Evolutionary conservation across 2,888 invertebrate species (phyloP).

Genomic region (Ferdinandea cuprea): DNA sequence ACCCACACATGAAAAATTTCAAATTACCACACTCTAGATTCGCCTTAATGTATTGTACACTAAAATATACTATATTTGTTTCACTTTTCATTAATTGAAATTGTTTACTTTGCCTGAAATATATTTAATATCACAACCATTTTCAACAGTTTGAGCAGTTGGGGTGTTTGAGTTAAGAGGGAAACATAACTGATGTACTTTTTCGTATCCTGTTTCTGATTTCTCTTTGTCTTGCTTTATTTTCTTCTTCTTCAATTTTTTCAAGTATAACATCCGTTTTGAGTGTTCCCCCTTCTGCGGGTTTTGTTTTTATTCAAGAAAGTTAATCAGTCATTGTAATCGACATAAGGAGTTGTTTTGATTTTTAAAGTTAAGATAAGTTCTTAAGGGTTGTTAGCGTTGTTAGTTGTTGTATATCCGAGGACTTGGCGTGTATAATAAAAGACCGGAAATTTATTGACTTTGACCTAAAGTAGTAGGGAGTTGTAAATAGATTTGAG

Average conservation of each 20-base stretch:
- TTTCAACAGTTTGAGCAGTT: too few species aligned
- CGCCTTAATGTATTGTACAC: too few species aligned
- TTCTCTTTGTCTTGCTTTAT: slow-evolving; percentile 1
- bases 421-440: neutral
- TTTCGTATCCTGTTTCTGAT: neutral
- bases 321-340: slow-evolving; percentile 33
- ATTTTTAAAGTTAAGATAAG: slow-evolving; percentile 48
- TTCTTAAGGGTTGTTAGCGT: slow-evolving; percentile 4
- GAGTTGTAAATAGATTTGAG: neutral
- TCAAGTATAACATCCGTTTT: slow-evolving; percentile 32
- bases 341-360: slow-evolving; percentile 37
- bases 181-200: too few species aligned
- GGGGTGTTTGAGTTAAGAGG: too few species aligned
- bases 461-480: neutral
- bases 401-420: neutral
- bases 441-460: slow-evolving; percentile 34
- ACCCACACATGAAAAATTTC: too few species aligned
- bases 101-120: too few species aligned
- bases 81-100: too few species aligned
- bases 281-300: slow-evolving; percentile 8
- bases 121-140: too few species aligned
- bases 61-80: too few species aligned
- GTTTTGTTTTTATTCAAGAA: slow-evolving; percentile 13
- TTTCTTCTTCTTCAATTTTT: neutral
- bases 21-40: too few species aligned